Percentiles rank a stretch among this genome's conserved stretches.
phyloP scores from a whole-genome alignment of 2,888 invertebrate species.

The Napeogenes inachia region DNA sequence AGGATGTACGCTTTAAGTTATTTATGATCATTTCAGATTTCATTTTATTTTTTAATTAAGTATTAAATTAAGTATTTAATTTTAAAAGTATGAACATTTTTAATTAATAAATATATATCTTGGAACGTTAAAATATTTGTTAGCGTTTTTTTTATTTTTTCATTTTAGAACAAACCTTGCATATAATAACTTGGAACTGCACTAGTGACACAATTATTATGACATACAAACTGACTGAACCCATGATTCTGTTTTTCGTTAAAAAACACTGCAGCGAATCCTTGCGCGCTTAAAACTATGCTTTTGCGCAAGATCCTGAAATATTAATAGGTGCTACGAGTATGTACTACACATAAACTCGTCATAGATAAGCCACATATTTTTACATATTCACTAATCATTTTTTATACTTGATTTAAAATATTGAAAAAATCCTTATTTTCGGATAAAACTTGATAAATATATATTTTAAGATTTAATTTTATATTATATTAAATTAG shows the following conservation, averaged over 20 bases:
- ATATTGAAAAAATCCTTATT: too few species aligned
- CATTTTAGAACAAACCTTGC: conserved; percentile 48
- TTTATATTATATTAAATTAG: too few species aligned
- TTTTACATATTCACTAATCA: neutral
- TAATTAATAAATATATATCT: too few species aligned
- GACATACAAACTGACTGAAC: conserved; percentile 49
- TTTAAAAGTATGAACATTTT: too few species aligned
- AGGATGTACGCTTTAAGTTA: too few species aligned
- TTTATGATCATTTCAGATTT: too few species aligned
- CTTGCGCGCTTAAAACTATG: conserved; percentile 63
- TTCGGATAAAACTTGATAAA: too few species aligned
- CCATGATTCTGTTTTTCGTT: conserved; percentile 60
- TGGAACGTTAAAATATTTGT: too few species aligned
- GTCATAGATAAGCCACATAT: conserved; percentile 9
- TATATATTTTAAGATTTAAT: too few species aligned
- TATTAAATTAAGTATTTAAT: too few species aligned
- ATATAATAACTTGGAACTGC: conserved; percentile 45
- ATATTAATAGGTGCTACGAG: conserved; percentile 44
- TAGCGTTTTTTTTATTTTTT: conserved; percentile 1
- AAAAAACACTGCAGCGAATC: conserved; percentile 50
- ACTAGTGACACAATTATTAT: conserved; percentile 49
- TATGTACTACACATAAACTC: conserved; percentile 42
- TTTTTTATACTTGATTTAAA: too few species aligned
- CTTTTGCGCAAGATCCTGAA: conserved; percentile 61
- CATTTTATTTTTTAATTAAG: too few species aligned